Evolutionary conservation across 1,140 invertebrate species (phyloP), one percentile per base, ranked within the genome.

Genomic region (Bombus cullumanus): DNA sequence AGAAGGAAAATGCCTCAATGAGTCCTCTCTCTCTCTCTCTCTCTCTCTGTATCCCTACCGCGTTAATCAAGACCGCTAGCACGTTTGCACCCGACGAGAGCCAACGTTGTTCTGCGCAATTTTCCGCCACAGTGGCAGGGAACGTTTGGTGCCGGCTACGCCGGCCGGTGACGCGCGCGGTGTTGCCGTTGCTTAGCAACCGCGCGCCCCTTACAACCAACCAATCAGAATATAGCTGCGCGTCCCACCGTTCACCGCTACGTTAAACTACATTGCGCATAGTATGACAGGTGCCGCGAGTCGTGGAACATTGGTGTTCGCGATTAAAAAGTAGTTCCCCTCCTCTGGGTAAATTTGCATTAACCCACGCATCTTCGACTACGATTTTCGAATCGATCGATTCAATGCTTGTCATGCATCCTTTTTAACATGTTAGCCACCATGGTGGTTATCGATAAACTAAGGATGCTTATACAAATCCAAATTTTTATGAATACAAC

Each of bases 101-200:
- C 83, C 89, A 68, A 91, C 91, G 92, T 92, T 89, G 92, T 92
- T 94, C 93, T 94, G 93, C 86, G 79, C 72, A 83, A 86, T 86
- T 85, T 72, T 90, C 71, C 73, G 76, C 64, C 81, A 86, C 81
- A 88, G 78, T 81, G 77, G 82, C 66, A 75, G 53, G 10, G 83
- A 82, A 87, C 76, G 57, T 84, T 78, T 75, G 37, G 66, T 85
- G 81, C 88, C 90, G 90, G 90, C 86, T 89, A 87, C 31, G 89
- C 88, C 90, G 92, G 92, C 93, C 93, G 93, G 92, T 92, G 90
- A 92, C 92, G 93, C 88, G 86, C 92, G 92, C 92, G 83, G 86
- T 90, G 91, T 93, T 92, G 87, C 91, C 91, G 92, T 94, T 93
- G 93, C 93, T 84, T 91, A 92, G 93, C 92, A 94, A 94, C 92